phyloP scores from a whole-genome alignment of 2,113 vertebrate genomes.

The Dicrurus megarhynchus region DNA sequence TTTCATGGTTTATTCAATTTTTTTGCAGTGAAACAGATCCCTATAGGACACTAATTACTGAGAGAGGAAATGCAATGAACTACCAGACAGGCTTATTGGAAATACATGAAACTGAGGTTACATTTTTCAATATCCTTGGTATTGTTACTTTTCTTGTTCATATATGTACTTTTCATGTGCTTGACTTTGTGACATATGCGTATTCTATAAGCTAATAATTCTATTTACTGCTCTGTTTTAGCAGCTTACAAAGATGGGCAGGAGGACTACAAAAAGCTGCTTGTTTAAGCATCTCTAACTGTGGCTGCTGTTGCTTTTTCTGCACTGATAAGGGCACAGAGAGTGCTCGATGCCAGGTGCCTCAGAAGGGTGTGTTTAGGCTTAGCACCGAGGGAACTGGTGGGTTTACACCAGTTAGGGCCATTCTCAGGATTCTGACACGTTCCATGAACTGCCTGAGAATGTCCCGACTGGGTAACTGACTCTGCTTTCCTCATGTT shows the following conservation, averaged over 20 bases:
- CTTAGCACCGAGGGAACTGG: background rate
- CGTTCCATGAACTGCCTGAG: background rate
- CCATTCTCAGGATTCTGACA: background rate
- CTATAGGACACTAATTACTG: conserved; percentile 50
- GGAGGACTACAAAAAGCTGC: background rate
- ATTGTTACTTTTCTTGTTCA: background rate
- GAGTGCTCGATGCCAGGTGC: background rate
- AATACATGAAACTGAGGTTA: background rate
- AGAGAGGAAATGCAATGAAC: background rate
- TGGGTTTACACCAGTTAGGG: background rate
- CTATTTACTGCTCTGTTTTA: background rate
- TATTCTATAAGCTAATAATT: background rate
- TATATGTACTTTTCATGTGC: background rate
- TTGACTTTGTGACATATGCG: fast-evolving
- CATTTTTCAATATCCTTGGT: background rate
- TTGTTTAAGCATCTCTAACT: background rate
- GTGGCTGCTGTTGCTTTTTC: background rate
- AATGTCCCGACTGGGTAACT: background rate
- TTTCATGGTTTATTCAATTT: conserved; percentile 47
- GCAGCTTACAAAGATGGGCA: background rate
- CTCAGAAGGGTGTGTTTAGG: background rate
- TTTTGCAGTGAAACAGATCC: conserved; percentile 53
- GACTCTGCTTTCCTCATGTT: background rate
- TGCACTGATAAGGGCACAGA: background rate
- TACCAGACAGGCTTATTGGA: background rate